These are phyloP conservation scores for Nemotelus pantherinus DNA, from an alignment of 2,888 invertebrate species.

Conservation along the genomic window DNA sequence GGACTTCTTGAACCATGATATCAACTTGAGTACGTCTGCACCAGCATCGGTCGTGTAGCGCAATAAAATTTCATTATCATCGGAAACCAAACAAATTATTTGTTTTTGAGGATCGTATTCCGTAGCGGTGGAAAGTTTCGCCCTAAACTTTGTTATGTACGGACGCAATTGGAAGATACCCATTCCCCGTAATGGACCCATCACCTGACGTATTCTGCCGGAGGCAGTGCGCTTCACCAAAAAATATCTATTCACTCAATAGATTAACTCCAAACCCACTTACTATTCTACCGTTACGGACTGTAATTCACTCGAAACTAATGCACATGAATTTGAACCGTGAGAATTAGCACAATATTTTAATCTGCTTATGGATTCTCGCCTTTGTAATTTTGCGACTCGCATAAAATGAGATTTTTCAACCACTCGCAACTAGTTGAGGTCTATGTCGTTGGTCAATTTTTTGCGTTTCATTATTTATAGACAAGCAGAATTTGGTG, in stretches of 20 bases:
- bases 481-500: background rate
- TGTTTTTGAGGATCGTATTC: slow-evolving; percentile 61
- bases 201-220: slow-evolving; percentile 8
- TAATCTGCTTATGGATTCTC: slow-evolving; percentile 24
- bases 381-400: background rate
- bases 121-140: slow-evolving; percentile 62
- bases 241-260: too few relatives aligned
- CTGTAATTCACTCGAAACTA: too few relatives aligned
- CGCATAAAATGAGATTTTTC: background rate
- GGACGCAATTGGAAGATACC: slow-evolving; percentile 62
- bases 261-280: too few relatives aligned
- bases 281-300: too few relatives aligned
- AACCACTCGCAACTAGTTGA: slow-evolving; percentile 3
- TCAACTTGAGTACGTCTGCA: slow-evolving; percentile 61
- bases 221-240: background rate
- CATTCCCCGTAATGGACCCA: slow-evolving; percentile 55
- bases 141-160: slow-evolving; percentile 62
- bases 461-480: slow-evolving; percentile 41
- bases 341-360: background rate
- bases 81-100: slow-evolving; percentile 62
- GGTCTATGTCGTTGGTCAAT: background rate
- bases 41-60: slow-evolving; percentile 60
- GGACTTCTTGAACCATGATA: slow-evolving; percentile 62
- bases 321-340: too few relatives aligned
- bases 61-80: slow-evolving; percentile 63